These are phyloP conservation scores for Lytechinus variegatus DNA, from an alignment of 35 echinoderm and acorn worm genomes.

Conservation along the genomic window DNA sequence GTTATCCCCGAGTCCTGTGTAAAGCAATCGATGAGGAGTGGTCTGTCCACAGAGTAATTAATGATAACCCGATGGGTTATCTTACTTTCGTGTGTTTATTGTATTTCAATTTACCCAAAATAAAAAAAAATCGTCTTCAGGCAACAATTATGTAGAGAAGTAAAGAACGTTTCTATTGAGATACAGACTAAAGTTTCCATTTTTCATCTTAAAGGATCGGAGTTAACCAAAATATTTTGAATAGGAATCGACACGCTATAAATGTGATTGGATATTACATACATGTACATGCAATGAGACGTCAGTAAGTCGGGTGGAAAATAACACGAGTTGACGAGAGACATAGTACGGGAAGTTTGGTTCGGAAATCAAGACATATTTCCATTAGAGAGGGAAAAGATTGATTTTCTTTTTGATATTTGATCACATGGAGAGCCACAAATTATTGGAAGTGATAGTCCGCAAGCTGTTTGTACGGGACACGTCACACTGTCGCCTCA, in stretches of 20 bases:
- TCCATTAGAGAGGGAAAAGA: constrained; percentile 3
- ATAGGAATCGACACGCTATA: not conserved
- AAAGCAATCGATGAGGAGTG: too few relatives aligned
- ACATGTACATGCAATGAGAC: not conserved
- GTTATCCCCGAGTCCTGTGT: too few relatives aligned
- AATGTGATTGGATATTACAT: not conserved
- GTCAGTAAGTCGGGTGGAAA: not conserved
- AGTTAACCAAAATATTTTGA: not conserved
- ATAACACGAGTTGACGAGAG: not conserved
- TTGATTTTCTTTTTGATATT: constrained; percentile 6
- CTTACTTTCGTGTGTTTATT: not conserved
- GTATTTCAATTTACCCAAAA: not conserved
- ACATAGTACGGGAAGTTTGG: not conserved
- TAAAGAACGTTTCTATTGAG: not conserved
- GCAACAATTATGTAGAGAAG: not conserved
- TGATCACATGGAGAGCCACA: not conserved
- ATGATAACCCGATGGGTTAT: not conserved
- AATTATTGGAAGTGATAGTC: constrained; percentile 13
- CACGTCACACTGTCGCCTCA: not conserved
- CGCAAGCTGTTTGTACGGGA: not conserved
- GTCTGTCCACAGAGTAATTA: too few relatives aligned
- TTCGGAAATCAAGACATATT: not conserved
- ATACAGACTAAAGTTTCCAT: not conserved
- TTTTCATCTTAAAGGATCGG: not conserved
- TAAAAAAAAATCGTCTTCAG: not conserved